Evolutionary conservation across 2,888 invertebrate genomes (phyloP).

Genomic region (Eurytoma californica): DNA sequence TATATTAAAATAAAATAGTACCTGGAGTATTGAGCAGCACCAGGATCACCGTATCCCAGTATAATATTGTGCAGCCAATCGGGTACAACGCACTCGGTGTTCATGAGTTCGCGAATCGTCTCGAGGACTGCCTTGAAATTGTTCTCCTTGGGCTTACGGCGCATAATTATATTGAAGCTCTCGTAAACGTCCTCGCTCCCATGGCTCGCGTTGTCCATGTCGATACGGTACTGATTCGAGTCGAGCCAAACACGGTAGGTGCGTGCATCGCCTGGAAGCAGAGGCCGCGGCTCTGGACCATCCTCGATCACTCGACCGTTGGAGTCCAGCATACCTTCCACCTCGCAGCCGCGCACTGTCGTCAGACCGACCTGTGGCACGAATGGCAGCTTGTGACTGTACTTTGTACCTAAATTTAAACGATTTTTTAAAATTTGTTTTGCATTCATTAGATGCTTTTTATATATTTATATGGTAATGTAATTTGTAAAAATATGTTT

Average conservation of each 20-base stretch:
- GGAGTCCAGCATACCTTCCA: slow-evolving; percentile 98
- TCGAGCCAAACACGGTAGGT: slow-evolving; percentile 97
- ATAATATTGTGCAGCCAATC: slow-evolving; percentile 98
- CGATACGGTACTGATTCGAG: slow-evolving; percentile 96
- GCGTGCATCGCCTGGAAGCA: slow-evolving; percentile 90
- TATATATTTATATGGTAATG: too few relatives aligned
- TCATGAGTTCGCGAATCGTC: slow-evolving; percentile 99
- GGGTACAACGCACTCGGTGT: slow-evolving; percentile 97
- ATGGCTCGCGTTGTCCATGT: slow-evolving; percentile 89
- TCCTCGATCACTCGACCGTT: slow-evolving; percentile 98
- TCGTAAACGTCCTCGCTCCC: slow-evolving; percentile 92
- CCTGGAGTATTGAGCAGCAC: slow-evolving; percentile 96
- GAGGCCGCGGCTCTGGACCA: slow-evolving; percentile 92
- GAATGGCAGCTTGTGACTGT: slow-evolving; percentile 89
- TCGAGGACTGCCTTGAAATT: slow-evolving; percentile 99
- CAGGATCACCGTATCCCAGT: slow-evolving; percentile 98
- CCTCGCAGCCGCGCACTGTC: slow-evolving; percentile 97
- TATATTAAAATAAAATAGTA: slow-evolving; percentile 65
- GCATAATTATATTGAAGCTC: slow-evolving; percentile 96
- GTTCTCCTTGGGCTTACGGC: slow-evolving; percentile 99
- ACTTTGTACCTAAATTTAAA: slow-evolving; percentile 81
- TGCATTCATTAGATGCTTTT: too few relatives aligned
- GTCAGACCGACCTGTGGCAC: slow-evolving; percentile 94
- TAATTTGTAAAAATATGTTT: too few relatives aligned
- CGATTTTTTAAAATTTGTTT: too few relatives aligned